Base-by-base conservation (phyloP, 2,113 vertebrate genomes). In the Pomatostomus ruficeps region DNA sequence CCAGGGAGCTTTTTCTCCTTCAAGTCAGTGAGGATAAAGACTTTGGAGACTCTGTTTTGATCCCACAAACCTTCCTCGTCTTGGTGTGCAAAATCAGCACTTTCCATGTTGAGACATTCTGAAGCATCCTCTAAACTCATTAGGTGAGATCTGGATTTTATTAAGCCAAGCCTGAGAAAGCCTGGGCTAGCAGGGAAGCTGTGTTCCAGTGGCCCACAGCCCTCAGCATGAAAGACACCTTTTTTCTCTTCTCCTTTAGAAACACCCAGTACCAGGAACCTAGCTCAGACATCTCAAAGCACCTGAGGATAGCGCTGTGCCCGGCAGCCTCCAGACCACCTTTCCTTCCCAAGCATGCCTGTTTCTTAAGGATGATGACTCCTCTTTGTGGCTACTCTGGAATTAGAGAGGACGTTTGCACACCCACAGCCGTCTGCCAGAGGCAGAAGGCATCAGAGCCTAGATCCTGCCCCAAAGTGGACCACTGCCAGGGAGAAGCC, bases 341-440 rank as follows among this genome's bases (percentile, higher is more conserved):
- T 19, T 79, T 90, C 66, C 52, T 55, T 94, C 59, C 81, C 52
- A n/a, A 80, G 91, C 88, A 63, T 0, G 43, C 67, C 90, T 38
- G 36, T 52, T 91, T 61, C 93, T 88, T 89, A 90, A 74, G 91
- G 55, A 73, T 15, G 55, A 57, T 0, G 28, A 93, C 85, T 93
- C 75, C 72, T 95, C 72, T 93, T 68, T 49, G 72, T 59, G 82
- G 78, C 72, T 95, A 88, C 94, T 96, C 96, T 91, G 91, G 94
- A 91, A 87, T 95, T 94, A 95, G 84, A 94, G 79, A 90, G 82
- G 82, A 70, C n/a, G 2, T 80, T 90, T 0, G 7, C 82, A 91
- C 62, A 46, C 86, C 85, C 40, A 8, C 59, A 90, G 93, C 79
- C 0, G 67, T 86, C 93, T 93, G 95, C 67, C 62, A 74, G 83